Evolutionary conservation across 2,797 vertebrate genomes (phyloP).

Genomic region (Leuciscus waleckii): DNA sequence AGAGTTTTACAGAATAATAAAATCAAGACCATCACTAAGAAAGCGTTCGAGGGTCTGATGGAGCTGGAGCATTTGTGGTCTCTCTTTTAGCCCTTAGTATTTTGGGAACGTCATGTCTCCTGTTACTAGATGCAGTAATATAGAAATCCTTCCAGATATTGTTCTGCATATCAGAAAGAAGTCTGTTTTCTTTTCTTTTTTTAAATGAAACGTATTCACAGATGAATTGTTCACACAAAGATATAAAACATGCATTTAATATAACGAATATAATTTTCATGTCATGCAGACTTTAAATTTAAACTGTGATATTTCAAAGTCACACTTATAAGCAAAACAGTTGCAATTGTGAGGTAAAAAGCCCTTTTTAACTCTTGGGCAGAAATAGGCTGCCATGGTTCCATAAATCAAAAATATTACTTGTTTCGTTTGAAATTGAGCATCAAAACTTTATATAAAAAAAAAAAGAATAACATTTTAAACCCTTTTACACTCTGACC

Average conservation of each 20-base stretch:
- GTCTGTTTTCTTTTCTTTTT: neutral
- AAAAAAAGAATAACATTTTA: neutral
- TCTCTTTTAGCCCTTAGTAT: neutral
- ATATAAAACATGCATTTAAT: neutral
- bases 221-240: neutral
- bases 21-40: slow-evolving; percentile 95
- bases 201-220: neutral
- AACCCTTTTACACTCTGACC: neutral
- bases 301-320: neutral
- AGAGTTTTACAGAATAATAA: slow-evolving; percentile 93
- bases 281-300: neutral
- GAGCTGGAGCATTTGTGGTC: slow-evolving; percentile 93
- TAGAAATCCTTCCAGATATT: neutral
- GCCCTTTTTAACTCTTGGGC: no score
- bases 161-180: neutral
- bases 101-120: neutral
- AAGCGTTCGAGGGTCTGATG: slow-evolving; percentile 94
- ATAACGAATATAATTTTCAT: neutral
- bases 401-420: neutral
- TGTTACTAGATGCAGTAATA: neutral
- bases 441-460: neutral
- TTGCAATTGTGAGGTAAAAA: neutral
- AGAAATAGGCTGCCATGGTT: neutral
- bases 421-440: neutral
- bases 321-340: neutral